phyloP scores from a whole-genome alignment of 2,888 invertebrate genomes.

The Spicauda simplicius region DNA sequence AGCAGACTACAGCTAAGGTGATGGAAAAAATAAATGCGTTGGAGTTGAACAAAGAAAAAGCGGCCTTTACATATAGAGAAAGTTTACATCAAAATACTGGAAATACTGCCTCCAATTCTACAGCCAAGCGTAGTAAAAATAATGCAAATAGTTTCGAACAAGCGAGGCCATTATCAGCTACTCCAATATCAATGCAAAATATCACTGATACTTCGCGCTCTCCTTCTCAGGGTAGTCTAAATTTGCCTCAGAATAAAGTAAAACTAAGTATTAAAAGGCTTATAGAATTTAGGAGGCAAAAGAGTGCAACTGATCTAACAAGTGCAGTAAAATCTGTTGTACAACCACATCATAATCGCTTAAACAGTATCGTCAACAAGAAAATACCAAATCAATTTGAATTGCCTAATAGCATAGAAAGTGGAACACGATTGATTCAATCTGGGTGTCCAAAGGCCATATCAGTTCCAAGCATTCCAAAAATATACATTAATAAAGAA shows the following conservation, averaged over 20 bases:
- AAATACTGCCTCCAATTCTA: not conserved
- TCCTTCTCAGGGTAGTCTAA: not conserved
- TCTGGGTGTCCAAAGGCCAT: conserved; percentile 47
- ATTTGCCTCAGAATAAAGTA: conserved; percentile 49
- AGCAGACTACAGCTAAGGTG: conserved; percentile 23
- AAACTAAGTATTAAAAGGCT: conserved; percentile 62
- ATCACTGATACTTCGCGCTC: not conserved
- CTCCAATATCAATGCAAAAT: conserved; percentile 2
- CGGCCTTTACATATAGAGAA: not conserved
- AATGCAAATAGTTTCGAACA: not conserved
- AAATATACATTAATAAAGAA: conserved; percentile 55
- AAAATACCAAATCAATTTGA: conserved; percentile 39
- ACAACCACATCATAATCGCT: conserved; percentile 3
- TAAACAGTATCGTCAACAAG: conserved; percentile 47
- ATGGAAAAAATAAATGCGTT: conserved; percentile 19
- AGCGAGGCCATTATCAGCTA: not conserved
- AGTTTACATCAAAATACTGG: not conserved
- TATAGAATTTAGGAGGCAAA: conserved; percentile 56
- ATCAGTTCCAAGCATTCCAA: conserved; percentile 53
- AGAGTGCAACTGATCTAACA: conserved; percentile 14
- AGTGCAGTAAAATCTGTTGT: not conserved
- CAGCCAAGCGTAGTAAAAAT: not conserved
- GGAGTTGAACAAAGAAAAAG: not conserved
- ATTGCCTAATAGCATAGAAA: conserved; percentile 8
- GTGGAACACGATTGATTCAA: conserved; percentile 3